These are phyloP conservation scores for Apeltes quadracus DNA, from an alignment of 2,113 vertebrate genomes.

Conservation along the genomic window DNA sequence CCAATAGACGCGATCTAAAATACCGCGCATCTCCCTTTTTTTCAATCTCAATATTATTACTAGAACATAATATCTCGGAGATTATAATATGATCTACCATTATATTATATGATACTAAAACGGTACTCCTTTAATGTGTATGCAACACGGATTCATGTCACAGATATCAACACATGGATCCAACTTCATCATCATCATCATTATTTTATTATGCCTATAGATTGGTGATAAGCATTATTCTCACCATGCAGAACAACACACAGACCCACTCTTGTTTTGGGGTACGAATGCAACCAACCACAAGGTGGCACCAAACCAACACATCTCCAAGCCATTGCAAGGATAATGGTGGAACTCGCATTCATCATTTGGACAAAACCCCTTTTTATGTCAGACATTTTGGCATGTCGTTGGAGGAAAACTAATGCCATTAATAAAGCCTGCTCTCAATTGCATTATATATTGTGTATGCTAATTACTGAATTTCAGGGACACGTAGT, in stretches of 20 bases:
- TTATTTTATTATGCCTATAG: no score
- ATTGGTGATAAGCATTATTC: neutral
- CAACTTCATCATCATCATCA: neutral
- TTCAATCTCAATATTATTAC: neutral
- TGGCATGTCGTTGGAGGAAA: neutral
- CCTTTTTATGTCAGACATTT: conserved; percentile 32
- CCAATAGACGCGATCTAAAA: neutral
- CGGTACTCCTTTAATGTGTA: neutral
- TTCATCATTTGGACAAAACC: conserved; percentile 15
- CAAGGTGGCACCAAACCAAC: conserved; percentile 26
- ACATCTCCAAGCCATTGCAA: neutral
- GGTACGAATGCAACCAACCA: neutral
- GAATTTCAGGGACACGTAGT: neutral
- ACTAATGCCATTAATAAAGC: neutral
- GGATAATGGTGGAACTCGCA: neutral
- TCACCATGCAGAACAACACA: neutral
- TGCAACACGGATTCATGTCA: neutral
- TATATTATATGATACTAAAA: neutral
- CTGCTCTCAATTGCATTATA: neutral
- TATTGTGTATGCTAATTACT: neutral
- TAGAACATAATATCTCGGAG: neutral
- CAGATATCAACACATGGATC: neutral
- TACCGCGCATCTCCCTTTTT: conserved; percentile 7
- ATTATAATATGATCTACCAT: neutral
- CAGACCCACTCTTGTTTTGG: neutral